Base-by-base conservation (phyloP, 2,888 invertebrate species). In the Euzophera pinguis region DNA sequence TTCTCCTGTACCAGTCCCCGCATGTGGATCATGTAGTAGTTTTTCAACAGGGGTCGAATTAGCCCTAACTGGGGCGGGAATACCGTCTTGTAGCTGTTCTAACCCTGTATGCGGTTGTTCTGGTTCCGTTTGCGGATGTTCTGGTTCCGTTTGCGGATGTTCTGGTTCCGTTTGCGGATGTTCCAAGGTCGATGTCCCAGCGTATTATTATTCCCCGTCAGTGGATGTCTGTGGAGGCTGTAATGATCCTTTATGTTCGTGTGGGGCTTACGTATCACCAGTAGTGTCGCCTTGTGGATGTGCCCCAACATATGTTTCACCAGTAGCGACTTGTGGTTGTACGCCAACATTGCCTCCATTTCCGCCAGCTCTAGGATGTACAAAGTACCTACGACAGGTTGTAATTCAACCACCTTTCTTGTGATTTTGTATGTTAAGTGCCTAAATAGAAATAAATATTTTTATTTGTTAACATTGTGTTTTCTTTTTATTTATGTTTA, bases 401-500 rank as follows among this genome's bases (percentile, higher is more conserved):
- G 71, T 73, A n/a, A 56, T 82, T 5, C 81, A 72, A 22, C 84
- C 84, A 0, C 84, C 84, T 0, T 84, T 72, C 62, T 67, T 82
- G 71, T 82, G 59, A 73, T 32, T 32, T 32, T 22, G 5, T 22
- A 22, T 22, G 22, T 22, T 22, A 22, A 22, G 22, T 22, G n/a
- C 22, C 22, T 22, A 22, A 2, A 22, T 22, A 22, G 22, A 22
- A 22, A 22, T 22, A 22, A 22, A 22, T 22, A 22, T 3, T 22
- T 22, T 2, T n/a, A n/a, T n/a, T 22, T 22, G 22, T 22, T 5
- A 22, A 22, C 2, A 22, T 22, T 22, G 22, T 22, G 22, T 22
- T 22, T 22, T 5, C 5, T 22, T 22, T 22, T 22, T 22, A 22
- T n/a, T n/a, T n/a, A n/a, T n/a, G n/a, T n/a, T n/a, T n/a, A n/a